phyloP scores from a whole-genome alignment of 2,797 vertebrate genomes.

The Pempheris klunzingeri region DNA sequence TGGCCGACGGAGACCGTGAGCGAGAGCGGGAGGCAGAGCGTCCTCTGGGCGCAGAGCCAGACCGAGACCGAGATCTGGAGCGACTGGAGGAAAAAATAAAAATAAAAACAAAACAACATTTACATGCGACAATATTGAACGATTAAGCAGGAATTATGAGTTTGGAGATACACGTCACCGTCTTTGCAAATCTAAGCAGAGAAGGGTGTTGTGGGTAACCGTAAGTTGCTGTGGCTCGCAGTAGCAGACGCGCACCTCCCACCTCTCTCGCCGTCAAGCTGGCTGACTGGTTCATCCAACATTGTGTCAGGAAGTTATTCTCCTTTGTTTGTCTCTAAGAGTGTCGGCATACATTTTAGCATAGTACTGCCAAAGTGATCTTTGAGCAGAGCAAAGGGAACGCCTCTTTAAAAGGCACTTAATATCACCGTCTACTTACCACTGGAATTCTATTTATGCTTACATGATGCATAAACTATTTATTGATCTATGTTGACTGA shows the following conservation, averaged over 20 bases:
- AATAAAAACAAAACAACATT: not conserved
- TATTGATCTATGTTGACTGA: too few species aligned
- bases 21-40: constrained; percentile 83
- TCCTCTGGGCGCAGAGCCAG: constrained; percentile 78
- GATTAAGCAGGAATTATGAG: not conserved
- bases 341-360: not conserved
- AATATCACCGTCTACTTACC: not conserved
- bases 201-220: not conserved
- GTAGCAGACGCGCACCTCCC: not conserved
- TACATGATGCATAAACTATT: not conserved
- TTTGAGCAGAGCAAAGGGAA: not conserved
- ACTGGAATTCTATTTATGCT: too few species aligned
- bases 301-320: not conserved
- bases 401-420: not conserved
- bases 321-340: not conserved
- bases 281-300: not conserved
- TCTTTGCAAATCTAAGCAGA: not conserved
- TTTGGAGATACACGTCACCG: not conserved
- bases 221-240: not conserved
- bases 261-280: not conserved
- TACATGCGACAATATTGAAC: not conserved
- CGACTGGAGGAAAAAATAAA: constrained; percentile 69
- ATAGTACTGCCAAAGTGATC: not conserved
- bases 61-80: constrained; percentile 83
- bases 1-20: constrained; percentile 83